Conservation (phyloP, 1,140 invertebrate genomes). For the Calephelis virginiensis region DNA sequence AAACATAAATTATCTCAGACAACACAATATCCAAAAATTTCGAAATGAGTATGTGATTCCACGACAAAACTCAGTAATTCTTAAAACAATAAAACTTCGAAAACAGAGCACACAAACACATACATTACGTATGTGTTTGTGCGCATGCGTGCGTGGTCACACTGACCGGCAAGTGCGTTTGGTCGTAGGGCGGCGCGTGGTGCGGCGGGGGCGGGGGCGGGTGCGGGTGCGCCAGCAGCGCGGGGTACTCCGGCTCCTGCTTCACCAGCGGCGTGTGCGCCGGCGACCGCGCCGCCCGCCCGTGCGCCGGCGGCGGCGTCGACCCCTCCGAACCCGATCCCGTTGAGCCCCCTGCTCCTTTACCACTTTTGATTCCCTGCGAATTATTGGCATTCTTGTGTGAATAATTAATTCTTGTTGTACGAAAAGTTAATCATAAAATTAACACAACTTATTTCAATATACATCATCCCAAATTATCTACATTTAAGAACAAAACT, state of each 20-base stretch:
- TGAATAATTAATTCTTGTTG: neutral
- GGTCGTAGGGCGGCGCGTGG: conserved; percentile 50
- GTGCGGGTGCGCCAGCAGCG: conserved; percentile 41
- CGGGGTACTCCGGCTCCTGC: conserved; percentile 48
- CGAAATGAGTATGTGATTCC: too few species aligned
- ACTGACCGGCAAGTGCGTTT: conserved; percentile 62
- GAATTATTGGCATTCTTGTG: neutral
- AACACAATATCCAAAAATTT: too few species aligned
- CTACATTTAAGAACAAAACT: too few species aligned
- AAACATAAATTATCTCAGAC: too few species aligned
- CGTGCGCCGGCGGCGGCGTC: conserved; percentile 70
- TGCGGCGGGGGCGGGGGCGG: conserved; percentile 35
- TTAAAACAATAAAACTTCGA: too few species aligned
- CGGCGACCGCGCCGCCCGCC: conserved; percentile 50
- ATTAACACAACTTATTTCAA: too few species aligned
- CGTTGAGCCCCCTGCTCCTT: conserved; percentile 83
- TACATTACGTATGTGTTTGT: neutral
- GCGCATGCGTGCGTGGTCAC: neutral
- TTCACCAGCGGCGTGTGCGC: conserved; percentile 54
- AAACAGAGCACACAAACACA: too few species aligned
- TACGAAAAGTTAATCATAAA: too few species aligned
- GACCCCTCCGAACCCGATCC: conserved; percentile 80
- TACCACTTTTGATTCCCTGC: conserved; percentile 60
- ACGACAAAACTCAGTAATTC: too few species aligned
- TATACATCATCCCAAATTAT: too few species aligned